Base-by-base conservation (phyloP, 2,797 vertebrate species). In the Threskiornis aethiopicus region DNA sequence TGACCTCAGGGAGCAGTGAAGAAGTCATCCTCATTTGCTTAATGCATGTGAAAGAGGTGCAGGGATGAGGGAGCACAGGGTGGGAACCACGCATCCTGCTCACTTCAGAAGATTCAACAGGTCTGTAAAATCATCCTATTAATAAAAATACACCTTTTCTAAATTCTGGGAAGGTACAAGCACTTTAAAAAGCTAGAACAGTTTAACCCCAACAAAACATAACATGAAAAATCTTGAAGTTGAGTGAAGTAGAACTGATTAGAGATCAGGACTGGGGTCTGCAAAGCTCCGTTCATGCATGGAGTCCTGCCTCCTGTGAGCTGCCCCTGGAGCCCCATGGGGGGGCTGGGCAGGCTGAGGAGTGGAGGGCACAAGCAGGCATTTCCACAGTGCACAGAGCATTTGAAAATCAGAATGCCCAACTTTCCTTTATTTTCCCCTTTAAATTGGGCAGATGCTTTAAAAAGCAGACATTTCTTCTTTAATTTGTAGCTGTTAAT, bases 401-500 rank as follows among this genome's bases (percentile, higher is more conserved):
- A 5, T 77, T 44, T 58, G 58, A 91, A 96, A 84, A 57, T 65
- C 75, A 81, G 67, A 92, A 86, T 76, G 13, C 39, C 35, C 42
- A 78, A 24, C 25, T 84, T 86, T 52, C 5, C 5, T 16, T 77
- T 75, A 69, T 49, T 17, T 26, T n/a, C 11, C 41, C 10, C 46
- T 73, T 91, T 22, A 80, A 76, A 52, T 44, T 55, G 57, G 19
- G 51, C 64, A 21, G n/a, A 51, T 85, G 69, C 85, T 96, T 92
- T 94, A 57, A 95, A 92, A 96, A 93, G 61, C 65, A 59, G 84
- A 46, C 21, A 75, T 91, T 97, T 95, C 59, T 87, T 93, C 85
- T 91, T 90, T 95, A 78, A 52, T 91, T 86, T 96, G 64, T 95
- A 93, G 76, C 87, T 86, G 70, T 89, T 96, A 93, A 55, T 89